Conservation (phyloP, 2,888 invertebrate genomes). For the Pollenia angustigena region DNA sequence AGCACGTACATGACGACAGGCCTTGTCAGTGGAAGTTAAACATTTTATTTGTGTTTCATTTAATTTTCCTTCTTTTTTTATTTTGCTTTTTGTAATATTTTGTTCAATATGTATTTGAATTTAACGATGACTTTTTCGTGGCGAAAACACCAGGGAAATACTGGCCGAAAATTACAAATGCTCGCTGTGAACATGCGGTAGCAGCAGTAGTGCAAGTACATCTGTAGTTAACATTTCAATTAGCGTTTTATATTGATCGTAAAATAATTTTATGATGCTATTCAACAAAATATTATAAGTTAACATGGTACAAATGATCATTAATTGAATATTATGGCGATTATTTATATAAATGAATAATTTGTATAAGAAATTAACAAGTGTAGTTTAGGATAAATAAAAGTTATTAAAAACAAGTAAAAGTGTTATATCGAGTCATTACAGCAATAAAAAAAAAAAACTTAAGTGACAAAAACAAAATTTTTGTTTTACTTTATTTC, state of each 20-base stretch:
- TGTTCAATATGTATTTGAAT: not conserved
- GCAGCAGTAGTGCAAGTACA: not conserved
- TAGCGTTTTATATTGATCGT: constrained; percentile 58
- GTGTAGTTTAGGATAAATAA: too few species aligned
- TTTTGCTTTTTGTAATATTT: not conserved
- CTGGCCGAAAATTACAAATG: not conserved
- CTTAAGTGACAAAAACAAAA: too few species aligned
- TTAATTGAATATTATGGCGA: not conserved
- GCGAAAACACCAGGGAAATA: constrained; percentile 28
- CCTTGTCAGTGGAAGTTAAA: constrained; percentile 52
- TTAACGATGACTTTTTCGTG: not conserved
- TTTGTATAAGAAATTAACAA: too few species aligned
- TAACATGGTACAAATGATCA: not conserved
- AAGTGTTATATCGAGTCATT: too few species aligned
- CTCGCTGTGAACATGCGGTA: not conserved
- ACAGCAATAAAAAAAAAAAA: too few species aligned
- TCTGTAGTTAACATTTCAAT: constrained; percentile 58
- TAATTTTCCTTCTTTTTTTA: not conserved
- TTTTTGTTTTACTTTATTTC: too few species aligned
- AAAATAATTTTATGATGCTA: constrained; percentile 40
- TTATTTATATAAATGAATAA: too few species aligned
- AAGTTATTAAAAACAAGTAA: too few species aligned
- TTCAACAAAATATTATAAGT: constrained; percentile 29
- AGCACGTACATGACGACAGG: constrained; percentile 68
- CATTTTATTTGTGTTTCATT: not conserved